Base-by-base conservation (phyloP, 2,113 vertebrate species). In the Tetrao urogallus region DNA sequence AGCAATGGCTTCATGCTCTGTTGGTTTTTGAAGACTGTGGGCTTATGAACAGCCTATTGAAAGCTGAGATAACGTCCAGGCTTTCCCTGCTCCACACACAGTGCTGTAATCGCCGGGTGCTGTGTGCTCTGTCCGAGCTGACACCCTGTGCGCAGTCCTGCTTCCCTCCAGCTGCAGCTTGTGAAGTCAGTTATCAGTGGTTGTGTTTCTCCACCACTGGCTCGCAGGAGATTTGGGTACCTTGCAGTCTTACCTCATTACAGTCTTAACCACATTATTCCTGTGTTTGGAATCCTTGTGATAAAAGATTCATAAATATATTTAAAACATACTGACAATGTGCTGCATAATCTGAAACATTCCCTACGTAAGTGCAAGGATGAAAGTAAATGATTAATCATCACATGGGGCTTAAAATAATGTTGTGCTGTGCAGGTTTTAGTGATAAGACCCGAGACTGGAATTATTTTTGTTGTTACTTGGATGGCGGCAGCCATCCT, bases 321-420 rank as follows among this genome's bases (percentile, higher is more conserved):
- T 74, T 58, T 45, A 20, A 58, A 75, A 43, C 25, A 14, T n/a
- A 27, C 30, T 58, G 54, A 28, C 50, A 71, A 52, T 52, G 38
- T 21, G 67, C 34, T 71, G n/a, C 34, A 38, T 75, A 75, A 82
- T 61, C 74, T 71, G 50, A 92, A 91, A 21, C 70, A 73, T 89
- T 84, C 70, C 74, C 70, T 90, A 48, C 61, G 89, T 71, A 63
- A 81, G 38, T 71, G 84, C 28, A 72, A 78, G 57, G 13, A 25
- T 32, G 56, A 67, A 83, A 94, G 78, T 45, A 73, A 80, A 77
- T 60, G 84, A 91, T 89, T 89, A 93, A 89, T 95, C 93, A 78
- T 93, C 74, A 13, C 6, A 38, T 52, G 2, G 24, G 63, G 47
- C 74, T 93, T 63, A 63, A 89, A 92, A 88, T 85, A 92, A 67